Evolutionary conservation across 2,797 vertebrate species (phyloP).

Genomic region (Tokudaia muenninki): DNA sequence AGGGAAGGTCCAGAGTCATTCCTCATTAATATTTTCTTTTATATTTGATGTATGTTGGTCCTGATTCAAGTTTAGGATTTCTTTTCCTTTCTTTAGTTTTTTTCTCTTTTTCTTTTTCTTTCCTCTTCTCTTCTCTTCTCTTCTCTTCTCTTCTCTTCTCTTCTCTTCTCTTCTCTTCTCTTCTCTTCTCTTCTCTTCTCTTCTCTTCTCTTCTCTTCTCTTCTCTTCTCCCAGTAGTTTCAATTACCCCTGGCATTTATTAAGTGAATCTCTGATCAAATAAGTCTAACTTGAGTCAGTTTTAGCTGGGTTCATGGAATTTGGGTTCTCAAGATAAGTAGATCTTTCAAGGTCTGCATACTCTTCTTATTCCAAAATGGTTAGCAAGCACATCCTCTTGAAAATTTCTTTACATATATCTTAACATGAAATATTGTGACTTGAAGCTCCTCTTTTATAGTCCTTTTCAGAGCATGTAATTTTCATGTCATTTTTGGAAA

Average conservation of each 20-base stretch:
- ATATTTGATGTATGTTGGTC: neutral
- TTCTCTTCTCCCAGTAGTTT: neutral
- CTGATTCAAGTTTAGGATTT: constrained; percentile 43
- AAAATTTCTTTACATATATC: constrained; percentile 37
- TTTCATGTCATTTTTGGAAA: neutral
- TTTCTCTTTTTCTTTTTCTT: no score
- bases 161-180: no score
- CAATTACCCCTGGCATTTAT: constrained; percentile 36
- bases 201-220: no score
- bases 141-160: no score
- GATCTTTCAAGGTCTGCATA: constrained; percentile 34
- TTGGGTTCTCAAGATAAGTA: constrained; percentile 49
- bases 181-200: no score
- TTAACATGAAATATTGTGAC: neutral
- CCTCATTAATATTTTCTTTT: neutral
- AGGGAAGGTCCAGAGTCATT: neutral
- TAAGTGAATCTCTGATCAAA: constrained; percentile 56
- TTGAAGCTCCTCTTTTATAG: neutral
- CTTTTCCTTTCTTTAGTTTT: no score
- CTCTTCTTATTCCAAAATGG: neutral
- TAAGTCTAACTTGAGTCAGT: constrained; percentile 63
- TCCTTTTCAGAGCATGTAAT: constrained; percentile 24
- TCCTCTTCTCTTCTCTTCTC: no score
- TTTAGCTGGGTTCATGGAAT: constrained; percentile 63
- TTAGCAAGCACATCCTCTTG: neutral